Conservation (phyloP, 2,888 invertebrate genomes). For the Buathra laborator region DNA sequence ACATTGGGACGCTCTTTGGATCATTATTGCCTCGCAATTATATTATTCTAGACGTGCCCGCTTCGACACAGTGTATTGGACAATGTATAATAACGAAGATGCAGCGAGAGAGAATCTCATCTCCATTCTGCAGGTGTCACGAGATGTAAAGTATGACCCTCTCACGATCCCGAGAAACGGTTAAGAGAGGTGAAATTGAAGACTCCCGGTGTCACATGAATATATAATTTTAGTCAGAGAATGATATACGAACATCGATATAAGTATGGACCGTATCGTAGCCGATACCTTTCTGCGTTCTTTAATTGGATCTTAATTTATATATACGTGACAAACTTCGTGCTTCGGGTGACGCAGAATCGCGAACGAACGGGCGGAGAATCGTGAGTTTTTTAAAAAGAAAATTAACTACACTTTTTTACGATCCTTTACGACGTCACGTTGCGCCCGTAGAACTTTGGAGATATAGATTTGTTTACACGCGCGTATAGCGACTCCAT, state of each 20-base stretch:
- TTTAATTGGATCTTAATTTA: constrained; percentile 68
- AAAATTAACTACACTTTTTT: constrained; percentile 65
- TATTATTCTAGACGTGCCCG: constrained; percentile 26
- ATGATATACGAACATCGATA: constrained; percentile 45
- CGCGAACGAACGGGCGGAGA: neutral
- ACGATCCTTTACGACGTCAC: constrained; percentile 48
- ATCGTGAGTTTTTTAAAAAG: constrained; percentile 24
- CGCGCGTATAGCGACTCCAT: constrained; percentile 46
- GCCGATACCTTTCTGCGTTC: constrained; percentile 28
- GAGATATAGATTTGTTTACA: constrained; percentile 53
- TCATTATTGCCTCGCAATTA: constrained; percentile 25
- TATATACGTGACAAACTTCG: constrained; percentile 57
- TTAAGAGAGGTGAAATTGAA: constrained; percentile 1
- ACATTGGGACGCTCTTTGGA: constrained; percentile 18
- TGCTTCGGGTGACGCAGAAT: constrained; percentile 32
- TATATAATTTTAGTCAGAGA: constrained; percentile 20
- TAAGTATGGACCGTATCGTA: constrained; percentile 37
- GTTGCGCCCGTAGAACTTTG: constrained; percentile 2
- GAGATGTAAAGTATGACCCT: constrained; percentile 34
- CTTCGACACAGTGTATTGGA: neutral
- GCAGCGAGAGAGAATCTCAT: constrained; percentile 29
- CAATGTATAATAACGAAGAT: constrained; percentile 23
- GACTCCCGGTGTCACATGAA: constrained; percentile 36
- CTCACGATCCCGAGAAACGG: constrained; percentile 9
- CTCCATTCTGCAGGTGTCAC: constrained; percentile 37